Percentiles rank a stretch among this genome's conserved stretches.
Conservation (phyloP, 2,888 invertebrate genomes). For the Perithous albicinctus region DNA sequence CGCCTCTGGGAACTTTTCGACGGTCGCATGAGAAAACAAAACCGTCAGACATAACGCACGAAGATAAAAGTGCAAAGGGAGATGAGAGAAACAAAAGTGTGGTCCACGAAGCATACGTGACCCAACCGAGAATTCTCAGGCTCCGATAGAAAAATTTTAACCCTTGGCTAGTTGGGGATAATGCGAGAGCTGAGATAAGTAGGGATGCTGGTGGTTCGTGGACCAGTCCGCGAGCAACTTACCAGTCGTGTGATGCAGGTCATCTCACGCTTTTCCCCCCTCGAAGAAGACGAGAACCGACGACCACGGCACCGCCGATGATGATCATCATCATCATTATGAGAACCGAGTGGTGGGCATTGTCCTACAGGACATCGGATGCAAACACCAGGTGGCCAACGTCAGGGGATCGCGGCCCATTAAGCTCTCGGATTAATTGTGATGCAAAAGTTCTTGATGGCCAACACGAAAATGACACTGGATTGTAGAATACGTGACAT, state of each 20-base stretch:
- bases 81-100: constrained; percentile 43
- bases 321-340: constrained; percentile 62
- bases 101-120: constrained; percentile 62
- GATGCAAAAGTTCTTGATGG: constrained; percentile 80
- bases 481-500: constrained; percentile 27
- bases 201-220: constrained; percentile 67
- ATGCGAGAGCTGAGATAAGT: constrained; percentile 57
- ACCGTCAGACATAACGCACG: constrained; percentile 36
- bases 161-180: constrained; percentile 55
- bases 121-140: constrained; percentile 64
- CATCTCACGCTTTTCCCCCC: constrained; percentile 63
- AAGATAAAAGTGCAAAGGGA: constrained; percentile 34
- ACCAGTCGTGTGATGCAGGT: constrained; percentile 65
- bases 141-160: constrained; percentile 63
- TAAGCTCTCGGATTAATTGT: constrained; percentile 81
- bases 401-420: constrained; percentile 79
- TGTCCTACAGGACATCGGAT: constrained; percentile 77
- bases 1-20: constrained; percentile 38
- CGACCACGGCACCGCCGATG: constrained; percentile 34
- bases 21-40: constrained; percentile 50
- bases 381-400: constrained; percentile 79
- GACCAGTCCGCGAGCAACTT: constrained; percentile 52
- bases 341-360: constrained; percentile 74
- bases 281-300: constrained; percentile 19
- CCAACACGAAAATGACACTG: constrained; percentile 71